These are phyloP conservation scores for Drosophila nr. fundita DNA, from an alignment of 2,888 invertebrate species.

Conservation along the genomic window DNA sequence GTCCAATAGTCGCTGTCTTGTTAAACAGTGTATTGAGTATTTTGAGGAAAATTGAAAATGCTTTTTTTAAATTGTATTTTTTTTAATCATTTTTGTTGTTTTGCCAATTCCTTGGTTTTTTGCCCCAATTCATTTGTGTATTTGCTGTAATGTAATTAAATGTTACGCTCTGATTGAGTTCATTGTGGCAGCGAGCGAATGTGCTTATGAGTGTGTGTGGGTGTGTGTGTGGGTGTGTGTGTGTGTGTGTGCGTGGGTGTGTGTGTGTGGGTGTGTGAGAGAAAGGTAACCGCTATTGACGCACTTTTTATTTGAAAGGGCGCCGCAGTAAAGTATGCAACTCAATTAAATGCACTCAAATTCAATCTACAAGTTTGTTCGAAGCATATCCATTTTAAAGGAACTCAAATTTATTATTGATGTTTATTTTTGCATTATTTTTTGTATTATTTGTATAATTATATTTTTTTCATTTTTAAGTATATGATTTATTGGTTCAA, in stretches of 20 bases:
- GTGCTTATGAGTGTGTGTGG: neutral
- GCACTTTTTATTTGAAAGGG: constrained; percentile 5
- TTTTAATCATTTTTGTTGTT: constrained; percentile 6
- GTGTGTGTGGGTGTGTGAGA: neutral
- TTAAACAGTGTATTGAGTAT: neutral
- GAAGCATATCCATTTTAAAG: neutral
- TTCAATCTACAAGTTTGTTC: neutral
- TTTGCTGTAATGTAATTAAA: constrained; percentile 75
- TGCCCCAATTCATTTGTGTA: constrained; percentile 55
- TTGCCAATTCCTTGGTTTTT: constrained; percentile 34
- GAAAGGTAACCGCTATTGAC: neutral
- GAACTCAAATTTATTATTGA: neutral
- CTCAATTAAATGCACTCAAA: neutral
- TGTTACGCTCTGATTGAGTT: constrained; percentile 60
- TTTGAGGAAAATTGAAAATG: constrained; percentile 7
- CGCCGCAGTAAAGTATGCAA: constrained; percentile 23
- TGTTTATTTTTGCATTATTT: neutral
- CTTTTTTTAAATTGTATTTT: constrained; percentile 27
- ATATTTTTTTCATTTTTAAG: neutral
- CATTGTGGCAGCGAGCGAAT: neutral
- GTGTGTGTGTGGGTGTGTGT: no score
- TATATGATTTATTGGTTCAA: no score
- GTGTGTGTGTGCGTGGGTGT: neutral
- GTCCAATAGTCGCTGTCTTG: neutral
- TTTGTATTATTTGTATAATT: no score